Percentiles rank a stretch among this genome's conserved stretches.
Conservation (phyloP, 2,888 invertebrate genomes). For the Drosophila prostipennis region DNA sequence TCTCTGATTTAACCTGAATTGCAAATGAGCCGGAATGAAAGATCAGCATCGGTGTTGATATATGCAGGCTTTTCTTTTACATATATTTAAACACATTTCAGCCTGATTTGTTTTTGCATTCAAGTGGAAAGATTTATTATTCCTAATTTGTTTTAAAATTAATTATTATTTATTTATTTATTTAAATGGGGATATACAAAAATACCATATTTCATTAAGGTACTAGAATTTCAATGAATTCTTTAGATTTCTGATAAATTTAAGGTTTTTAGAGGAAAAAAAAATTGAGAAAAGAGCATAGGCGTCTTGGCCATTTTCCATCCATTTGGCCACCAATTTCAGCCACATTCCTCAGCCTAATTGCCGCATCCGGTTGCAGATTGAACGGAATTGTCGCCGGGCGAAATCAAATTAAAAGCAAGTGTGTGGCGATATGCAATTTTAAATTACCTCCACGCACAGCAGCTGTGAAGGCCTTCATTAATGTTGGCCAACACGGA, state of each 20-base stretch:
- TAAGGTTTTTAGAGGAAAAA: no score
- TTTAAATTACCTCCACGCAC: conserved; percentile 2
- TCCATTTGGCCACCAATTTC: background rate
- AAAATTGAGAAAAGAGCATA: no score
- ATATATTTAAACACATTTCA: background rate
- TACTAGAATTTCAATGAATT: no score
- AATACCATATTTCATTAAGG: no score
- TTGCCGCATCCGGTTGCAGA: conserved; percentile 2
- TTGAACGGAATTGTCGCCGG: conserved; percentile 9
- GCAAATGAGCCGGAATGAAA: conserved; percentile 6
- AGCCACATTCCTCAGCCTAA: conserved; percentile 4
- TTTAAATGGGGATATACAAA: no score
- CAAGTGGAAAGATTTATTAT: no score
- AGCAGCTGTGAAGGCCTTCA: background rate
- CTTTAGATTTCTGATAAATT: no score
- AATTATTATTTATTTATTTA: background rate
- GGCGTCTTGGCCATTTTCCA: background rate
- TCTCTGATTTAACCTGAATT: background rate
- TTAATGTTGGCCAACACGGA: conserved; percentile 7
- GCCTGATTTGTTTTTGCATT: background rate
- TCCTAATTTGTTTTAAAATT: background rate
- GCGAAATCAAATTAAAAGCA: conserved; percentile 1
- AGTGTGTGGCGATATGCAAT: conserved; percentile 1
- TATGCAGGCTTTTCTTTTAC: background rate
- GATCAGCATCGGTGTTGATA: background rate